Base-by-base conservation (phyloP, 2,888 invertebrate genomes). In the Onthophagus sagittarius region DNA sequence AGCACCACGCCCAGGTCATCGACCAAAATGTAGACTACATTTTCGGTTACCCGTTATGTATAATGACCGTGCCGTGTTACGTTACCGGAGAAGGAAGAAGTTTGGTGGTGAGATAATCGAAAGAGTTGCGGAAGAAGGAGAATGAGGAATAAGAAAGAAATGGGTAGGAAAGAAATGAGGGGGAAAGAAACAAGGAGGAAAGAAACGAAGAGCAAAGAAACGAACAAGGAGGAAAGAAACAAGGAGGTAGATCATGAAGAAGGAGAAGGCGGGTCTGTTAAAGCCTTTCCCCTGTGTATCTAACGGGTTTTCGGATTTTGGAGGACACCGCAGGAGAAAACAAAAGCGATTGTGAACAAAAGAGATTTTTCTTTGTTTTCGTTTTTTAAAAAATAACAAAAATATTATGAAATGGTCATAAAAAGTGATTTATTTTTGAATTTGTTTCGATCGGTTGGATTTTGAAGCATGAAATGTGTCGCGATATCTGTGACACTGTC, bases 21-120 rank as follows among this genome's bases (percentile, higher is more conserved):
- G 83, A 83, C 84, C 83, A 83, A 83, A 83, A 84, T 83, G 79
- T 83, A 80, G 83, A 82, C 79, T 82, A 83, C 79, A 82, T 82
- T 83, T 81, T 81, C 79, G 80, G 80, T 71, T 23, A 78, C 77
- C 84, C 84, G 84, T 84, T 84, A 83, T 81, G 67, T 67, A 32
- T 67, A 67, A 67, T 67, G 67, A 67, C 39, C 39, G 39, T 53
- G 39, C 9, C 39, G 39, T 53, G 39, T 53, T 53, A 53, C 39
- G 39, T 53, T 53, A 53, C 39, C 39, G 11, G 39, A 53, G 39
- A 11, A 53, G 39, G 39, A 53, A 53, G 39, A 53, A 53, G 39
- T 53, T 53, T 11, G 39, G 39, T 53, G 39, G 39, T 53, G 39
- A 53, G 39, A 53, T 53, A 53, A 53, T 53, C 39, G 39, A 53